These are phyloP conservation scores for Poeciliopsis gracilis DNA, from an alignment of 2,797 vertebrate species.

Conservation along the genomic window DNA sequence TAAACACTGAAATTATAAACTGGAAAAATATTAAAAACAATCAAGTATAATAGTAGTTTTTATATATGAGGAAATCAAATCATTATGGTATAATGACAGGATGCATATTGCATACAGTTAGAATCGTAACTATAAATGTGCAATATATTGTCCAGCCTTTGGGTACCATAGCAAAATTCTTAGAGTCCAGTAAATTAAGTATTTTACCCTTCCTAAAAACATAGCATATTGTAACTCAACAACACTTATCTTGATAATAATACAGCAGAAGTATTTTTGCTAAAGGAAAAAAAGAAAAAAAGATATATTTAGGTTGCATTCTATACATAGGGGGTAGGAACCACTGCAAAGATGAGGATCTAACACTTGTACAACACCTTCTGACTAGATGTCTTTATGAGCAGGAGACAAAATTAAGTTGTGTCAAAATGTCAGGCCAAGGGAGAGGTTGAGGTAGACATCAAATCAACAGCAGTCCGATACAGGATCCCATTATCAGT, in stretches of 20 bases:
- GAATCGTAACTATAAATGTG: background rate
- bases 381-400: slow-evolving; percentile 88
- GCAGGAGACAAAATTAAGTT: slow-evolving; percentile 89
- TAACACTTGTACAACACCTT: slow-evolving; percentile 86
- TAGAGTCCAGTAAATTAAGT: background rate
- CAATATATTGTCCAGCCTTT: background rate
- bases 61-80: background rate
- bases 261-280: slow-evolving; percentile 78
- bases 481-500: slow-evolving; percentile 90
- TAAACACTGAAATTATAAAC: background rate
- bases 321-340: slow-evolving; percentile 44
- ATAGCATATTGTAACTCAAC: background rate
- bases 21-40: background rate
- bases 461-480: slow-evolving; percentile 83
- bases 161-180: background rate
- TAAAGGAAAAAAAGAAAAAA: slow-evolving; percentile 70
- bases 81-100: no score
- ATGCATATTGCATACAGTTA: no score
- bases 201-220: background rate
- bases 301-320: slow-evolving; percentile 26
- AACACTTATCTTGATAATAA: slow-evolving; percentile 49
- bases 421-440: slow-evolving; percentile 90
- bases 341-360: slow-evolving; percentile 69
- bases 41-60: background rate
- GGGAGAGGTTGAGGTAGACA: slow-evolving; percentile 86